Base-by-base conservation (phyloP, 2,888 invertebrate genomes). In the Volucella zonaria region DNA sequence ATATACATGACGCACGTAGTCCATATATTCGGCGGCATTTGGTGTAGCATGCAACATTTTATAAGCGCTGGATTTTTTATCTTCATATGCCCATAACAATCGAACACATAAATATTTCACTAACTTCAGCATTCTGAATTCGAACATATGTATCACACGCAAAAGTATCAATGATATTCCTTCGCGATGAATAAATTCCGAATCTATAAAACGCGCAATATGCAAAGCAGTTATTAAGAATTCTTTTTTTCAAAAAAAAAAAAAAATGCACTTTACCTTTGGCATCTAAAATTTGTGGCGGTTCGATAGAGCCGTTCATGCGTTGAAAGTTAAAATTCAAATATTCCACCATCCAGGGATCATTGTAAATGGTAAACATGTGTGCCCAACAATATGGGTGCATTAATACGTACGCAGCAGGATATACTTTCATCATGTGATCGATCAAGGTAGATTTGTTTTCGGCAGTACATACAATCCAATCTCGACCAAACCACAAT, bases 81-180 rank as follows among this genome's bases (percentile, higher is more conserved):
- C 76, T 10, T 77, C 67, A 90, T 91, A 91, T 8, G 90, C 90
- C 0, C 89, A 87, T 15, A 91, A 85, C 9, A 90, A 86, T 1
- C 90, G 89, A 68, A 91, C 82, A 0, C 91, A 89, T 0, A 91
- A 82, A 10, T 88, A 89, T 52, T 91, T 90, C 0, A 90, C 90
- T 4, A 89, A 88, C 67, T 90, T 90, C 75, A 90, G 88, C 75
- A 88, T 90, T 8, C 89, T 88, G 0, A 89, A 87, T 82, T 91
- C 91, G 38, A 91, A 90, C 18, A 91, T 87, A 59, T 91, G 90
- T 0, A 90, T 77, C 8, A 91, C 87, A 2, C 91, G 89, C 23
- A 91, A 58, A 1, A 90, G 71, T 3, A 90, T 88, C 3, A 91
- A 74, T 3, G 88, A 81, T 0, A 90, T 56, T 6, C 89, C 89